Percentiles rank a stretch among this genome's conserved stretches.
phyloP scores from a whole-genome alignment of 2,113 vertebrate genomes.

The Mormyrus iriodes region DNA sequence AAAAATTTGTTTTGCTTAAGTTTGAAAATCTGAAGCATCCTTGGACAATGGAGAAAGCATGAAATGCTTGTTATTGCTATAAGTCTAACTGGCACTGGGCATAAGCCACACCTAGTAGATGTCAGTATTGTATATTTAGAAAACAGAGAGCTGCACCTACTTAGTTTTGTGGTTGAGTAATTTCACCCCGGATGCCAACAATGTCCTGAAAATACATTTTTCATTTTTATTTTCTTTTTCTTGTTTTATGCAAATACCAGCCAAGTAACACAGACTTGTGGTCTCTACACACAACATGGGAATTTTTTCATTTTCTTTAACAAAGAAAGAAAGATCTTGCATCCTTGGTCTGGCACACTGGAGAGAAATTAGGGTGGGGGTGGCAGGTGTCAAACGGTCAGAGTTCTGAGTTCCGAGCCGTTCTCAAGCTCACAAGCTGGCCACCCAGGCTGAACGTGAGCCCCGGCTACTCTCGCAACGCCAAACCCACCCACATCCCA shows the following conservation, averaged over 20 bases:
- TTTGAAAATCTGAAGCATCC: not conserved
- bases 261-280: constrained; percentile 34
- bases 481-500: not conserved
- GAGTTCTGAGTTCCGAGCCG: constrained; percentile 31
- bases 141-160: not conserved
- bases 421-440: not conserved
- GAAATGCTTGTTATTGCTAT: not conserved
- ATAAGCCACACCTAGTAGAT: not conserved
- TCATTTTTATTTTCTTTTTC: constrained; percentile 38
- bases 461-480: not conserved
- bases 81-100: not conserved
- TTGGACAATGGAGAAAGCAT: not conserved
- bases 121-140: not conserved
- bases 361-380: constrained; percentile 18
- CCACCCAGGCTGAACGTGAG: constrained; percentile 11
- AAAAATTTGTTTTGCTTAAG: not conserved
- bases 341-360: constrained; percentile 6
- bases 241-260: constrained; percentile 52
- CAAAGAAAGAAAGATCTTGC: constrained; percentile 33
- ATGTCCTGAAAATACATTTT: constrained; percentile 40
- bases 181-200: not conserved
- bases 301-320: constrained; percentile 17
- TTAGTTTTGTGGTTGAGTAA: not conserved
- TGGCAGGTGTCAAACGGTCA: constrained; percentile 20
- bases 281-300: constrained; percentile 34